These are phyloP conservation scores for Podarcis raffonei DNA, from an alignment of 2,113 vertebrate species.

Conservation along the genomic window DNA sequence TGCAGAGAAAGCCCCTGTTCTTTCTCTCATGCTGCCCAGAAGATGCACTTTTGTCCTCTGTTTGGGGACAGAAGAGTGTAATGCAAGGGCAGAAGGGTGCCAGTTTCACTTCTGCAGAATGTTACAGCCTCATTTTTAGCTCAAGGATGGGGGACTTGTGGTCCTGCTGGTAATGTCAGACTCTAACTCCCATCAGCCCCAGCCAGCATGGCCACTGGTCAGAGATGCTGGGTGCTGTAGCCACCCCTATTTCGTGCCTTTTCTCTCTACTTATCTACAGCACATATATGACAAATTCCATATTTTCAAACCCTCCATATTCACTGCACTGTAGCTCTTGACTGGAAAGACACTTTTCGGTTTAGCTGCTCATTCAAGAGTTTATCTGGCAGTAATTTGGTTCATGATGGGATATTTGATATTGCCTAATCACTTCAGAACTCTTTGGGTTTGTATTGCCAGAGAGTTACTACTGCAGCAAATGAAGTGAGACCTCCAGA, in stretches of 20 bases:
- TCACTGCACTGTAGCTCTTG: neutral
- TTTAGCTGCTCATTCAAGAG: neutral
- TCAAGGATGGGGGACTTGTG: too few relatives aligned
- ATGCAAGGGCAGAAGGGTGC: too few relatives aligned
- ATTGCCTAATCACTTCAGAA: constrained; percentile 7
- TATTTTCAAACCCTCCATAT: neutral
- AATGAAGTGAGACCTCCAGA: constrained; percentile 30
- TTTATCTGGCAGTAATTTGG: neutral
- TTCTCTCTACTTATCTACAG: neutral
- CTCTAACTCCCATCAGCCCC: too few relatives aligned
- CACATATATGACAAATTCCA: neutral
- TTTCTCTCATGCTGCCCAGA: neutral
- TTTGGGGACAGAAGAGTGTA: neutral
- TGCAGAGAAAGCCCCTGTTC: neutral
- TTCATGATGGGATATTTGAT: neutral
- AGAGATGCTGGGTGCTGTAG: too few relatives aligned
- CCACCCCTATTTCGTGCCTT: neutral
- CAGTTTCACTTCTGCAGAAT: too few relatives aligned
- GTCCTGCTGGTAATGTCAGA: too few relatives aligned
- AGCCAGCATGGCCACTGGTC: too few relatives aligned
- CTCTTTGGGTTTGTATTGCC: neutral
- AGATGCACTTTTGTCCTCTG: neutral
- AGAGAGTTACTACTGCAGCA: neutral
- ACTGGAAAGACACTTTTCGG: neutral
- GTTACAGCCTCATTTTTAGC: too few relatives aligned